Conservation (phyloP, 2,113 vertebrate species). For the Maylandia zebra region DNA sequence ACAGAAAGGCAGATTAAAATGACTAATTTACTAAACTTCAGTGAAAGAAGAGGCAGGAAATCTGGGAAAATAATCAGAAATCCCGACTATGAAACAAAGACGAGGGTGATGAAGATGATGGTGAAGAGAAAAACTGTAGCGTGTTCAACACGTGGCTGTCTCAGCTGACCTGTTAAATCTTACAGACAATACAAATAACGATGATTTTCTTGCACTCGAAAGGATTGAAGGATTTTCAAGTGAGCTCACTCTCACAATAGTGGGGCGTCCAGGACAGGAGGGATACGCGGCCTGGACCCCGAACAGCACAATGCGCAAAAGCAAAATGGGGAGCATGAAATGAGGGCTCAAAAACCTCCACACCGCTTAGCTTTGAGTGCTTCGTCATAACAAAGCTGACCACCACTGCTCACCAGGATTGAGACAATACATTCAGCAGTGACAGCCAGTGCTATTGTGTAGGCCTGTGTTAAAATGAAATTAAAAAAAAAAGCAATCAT, state of each 20-base stretch:
- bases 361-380: neutral
- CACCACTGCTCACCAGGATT: neutral
- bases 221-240: slow-evolving; percentile 79
- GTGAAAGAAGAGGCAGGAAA: neutral
- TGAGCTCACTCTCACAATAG: slow-evolving; percentile 76
- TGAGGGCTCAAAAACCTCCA: slow-evolving; percentile 19
- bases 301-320: slow-evolving; percentile 54
- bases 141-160: slow-evolving; percentile 57
- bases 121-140: slow-evolving; percentile 8
- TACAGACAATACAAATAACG: slow-evolving; percentile 79
- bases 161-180: slow-evolving; percentile 84
- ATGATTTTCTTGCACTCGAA: slow-evolving; percentile 76
- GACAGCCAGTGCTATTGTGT: neutral
- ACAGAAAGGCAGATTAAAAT: neutral
- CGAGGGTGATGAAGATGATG: neutral
- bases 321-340: slow-evolving; percentile 57
- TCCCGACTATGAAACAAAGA: neutral
- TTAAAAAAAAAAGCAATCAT: neutral
- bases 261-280: slow-evolving; percentile 66
- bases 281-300: slow-evolving; percentile 67
- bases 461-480: neutral
- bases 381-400: neutral
- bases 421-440: neutral
- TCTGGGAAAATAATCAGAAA: neutral
- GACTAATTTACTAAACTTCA: neutral